Evolutionary conservation across 2,888 invertebrate species (phyloP).

Genomic region (Eristalis tenax): DNA sequence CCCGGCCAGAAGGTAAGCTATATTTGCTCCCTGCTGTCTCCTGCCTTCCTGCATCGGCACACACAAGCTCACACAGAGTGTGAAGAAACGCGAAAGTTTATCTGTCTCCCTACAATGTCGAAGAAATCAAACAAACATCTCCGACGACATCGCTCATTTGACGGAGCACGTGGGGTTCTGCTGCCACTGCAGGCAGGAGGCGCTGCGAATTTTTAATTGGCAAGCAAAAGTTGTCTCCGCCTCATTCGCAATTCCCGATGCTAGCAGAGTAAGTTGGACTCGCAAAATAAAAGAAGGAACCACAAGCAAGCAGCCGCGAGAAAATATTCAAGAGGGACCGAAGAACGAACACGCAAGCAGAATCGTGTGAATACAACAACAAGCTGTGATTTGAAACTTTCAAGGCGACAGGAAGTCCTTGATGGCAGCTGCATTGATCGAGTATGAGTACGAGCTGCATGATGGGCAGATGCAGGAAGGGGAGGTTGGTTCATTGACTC

Average conservation of each 20-base stretch:
- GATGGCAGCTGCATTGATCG: neutral
- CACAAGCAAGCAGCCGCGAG: neutral
- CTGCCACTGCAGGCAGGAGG: slow-evolving; percentile 24
- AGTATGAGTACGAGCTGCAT: too few relatives aligned
- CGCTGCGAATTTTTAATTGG: slow-evolving; percentile 50
- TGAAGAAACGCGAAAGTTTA: slow-evolving; percentile 46
- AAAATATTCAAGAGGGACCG: neutral
- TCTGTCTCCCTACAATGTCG: slow-evolving; percentile 14
- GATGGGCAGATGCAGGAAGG: too few relatives aligned
- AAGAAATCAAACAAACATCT: slow-evolving; percentile 55
- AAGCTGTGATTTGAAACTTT: neutral
- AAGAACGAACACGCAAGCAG: neutral
- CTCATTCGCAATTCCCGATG: slow-evolving; percentile 13
- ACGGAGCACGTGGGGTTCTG: slow-evolving; percentile 25
- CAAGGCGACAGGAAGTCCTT: neutral
- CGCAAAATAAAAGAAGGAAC: neutral
- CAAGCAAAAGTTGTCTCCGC: neutral
- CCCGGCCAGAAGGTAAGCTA: slow-evolving; percentile 2
- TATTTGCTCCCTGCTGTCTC: neutral
- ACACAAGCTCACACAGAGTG: neutral
- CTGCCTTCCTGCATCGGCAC: neutral
- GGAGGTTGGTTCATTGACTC: neutral
- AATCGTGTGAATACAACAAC: neutral
- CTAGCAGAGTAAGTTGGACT: neutral
- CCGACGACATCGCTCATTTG: slow-evolving; percentile 39